Base-by-base conservation (phyloP, 2,113 vertebrate species). In the Odocoileus virginianus region DNA sequence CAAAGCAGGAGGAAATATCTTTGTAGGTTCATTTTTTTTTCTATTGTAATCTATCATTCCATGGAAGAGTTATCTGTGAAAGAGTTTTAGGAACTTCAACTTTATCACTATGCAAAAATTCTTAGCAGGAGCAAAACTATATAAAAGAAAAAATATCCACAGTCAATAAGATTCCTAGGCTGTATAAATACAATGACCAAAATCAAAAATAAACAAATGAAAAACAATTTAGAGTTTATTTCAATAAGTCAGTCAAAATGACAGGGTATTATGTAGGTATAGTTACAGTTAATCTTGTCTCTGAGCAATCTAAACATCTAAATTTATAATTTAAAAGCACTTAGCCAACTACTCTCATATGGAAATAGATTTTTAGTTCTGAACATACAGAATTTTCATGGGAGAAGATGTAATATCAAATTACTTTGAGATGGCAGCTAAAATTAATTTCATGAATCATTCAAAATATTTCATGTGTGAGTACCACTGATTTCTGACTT, bases 331-430 rank as follows among this genome's bases (percentile, higher is more conserved):
- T 57, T 87, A 54, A 95, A 93, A 95, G 33, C 36, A 27, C 5
- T 91, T 76, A 82, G 15, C 82, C 27, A 94, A 6, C 11, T 9
- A 30, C 58, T 83, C 21, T 50, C 5, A 47, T 61, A 43, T 33
- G 19, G 50, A 89, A 87, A 60, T 89, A 23, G 25, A 60, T 36
- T 92, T 95, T 93, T 85, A 60, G 27, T 97, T 96, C 74, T 91
- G 71, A 74, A 43, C 1, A 1, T 84, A 40, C 0, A 52, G 21
- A 28, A 91, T 55, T 95, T 83, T 0, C 7, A 27, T 92, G 16
- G 6, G 91, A 33, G 40, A 95, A 90, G 40, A 3, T n/a, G 11
- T 12, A 96, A 43, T 61, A 61, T 28, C 84, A 97, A 61, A 95
- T 95, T 96, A 1, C 9, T 94, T 43, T 97, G 64, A 83, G 87